Percentiles rank a stretch among this genome's conserved stretches.
Conservation (phyloP, 2,888 invertebrate species). For the Rhingia rostrata region DNA sequence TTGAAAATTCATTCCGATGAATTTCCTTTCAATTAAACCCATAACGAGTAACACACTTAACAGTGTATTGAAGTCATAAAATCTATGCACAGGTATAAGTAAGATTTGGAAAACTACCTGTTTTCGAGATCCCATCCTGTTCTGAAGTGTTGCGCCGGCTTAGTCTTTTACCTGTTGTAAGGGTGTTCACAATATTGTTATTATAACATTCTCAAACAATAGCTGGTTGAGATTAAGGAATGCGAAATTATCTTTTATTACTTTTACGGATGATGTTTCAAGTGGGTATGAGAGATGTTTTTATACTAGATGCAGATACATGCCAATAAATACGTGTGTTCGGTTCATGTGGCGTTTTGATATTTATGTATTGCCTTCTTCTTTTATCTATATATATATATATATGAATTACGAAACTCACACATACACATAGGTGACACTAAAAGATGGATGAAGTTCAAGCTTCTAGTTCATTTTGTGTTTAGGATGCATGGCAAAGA, state of each 20-base stretch:
- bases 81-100: slow-evolving; percentile 47
- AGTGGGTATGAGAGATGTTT: slow-evolving; percentile 56
- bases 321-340: slow-evolving; percentile 49
- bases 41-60: slow-evolving; percentile 61
- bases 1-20: slow-evolving; percentile 28
- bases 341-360: not conserved
- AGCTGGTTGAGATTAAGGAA: slow-evolving; percentile 58
- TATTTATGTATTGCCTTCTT: slow-evolving; percentile 1
- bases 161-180: slow-evolving; percentile 63
- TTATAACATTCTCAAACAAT: slow-evolving; percentile 66
- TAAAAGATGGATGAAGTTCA: slow-evolving; percentile 36
- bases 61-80: slow-evolving; percentile 66
- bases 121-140: slow-evolving; percentile 38
- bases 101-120: slow-evolving; percentile 50
- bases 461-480: slow-evolving; percentile 40
- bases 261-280: slow-evolving; percentile 61
- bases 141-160: slow-evolving; percentile 66
- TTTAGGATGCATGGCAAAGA: slow-evolving; percentile 56
- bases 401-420: slow-evolving; percentile 2
- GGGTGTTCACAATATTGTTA: slow-evolving; percentile 66
- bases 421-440: not conserved
- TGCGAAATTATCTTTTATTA: slow-evolving; percentile 73
- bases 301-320: not conserved
- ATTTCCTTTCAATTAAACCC: slow-evolving; percentile 54
- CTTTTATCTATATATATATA: not conserved